Percentiles rank a stretch among this genome's conserved stretches.
These are phyloP conservation scores for Saimiri boliviensis DNA, from an alignment of 2,113 vertebrate genomes.

Conservation along the genomic window DNA sequence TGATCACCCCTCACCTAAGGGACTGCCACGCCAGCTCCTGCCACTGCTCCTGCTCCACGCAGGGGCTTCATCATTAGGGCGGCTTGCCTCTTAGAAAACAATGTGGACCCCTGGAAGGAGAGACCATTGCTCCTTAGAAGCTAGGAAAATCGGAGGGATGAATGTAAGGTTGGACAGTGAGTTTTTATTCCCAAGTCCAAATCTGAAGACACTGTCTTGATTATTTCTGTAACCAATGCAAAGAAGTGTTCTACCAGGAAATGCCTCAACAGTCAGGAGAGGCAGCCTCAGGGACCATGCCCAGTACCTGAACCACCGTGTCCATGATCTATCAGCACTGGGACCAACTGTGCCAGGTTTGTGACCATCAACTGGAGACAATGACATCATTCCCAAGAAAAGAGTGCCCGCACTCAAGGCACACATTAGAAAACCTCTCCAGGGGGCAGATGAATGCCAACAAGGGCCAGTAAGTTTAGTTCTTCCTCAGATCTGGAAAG, in stretches of 20 bases:
- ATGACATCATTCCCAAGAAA: background rate
- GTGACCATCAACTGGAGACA: background rate
- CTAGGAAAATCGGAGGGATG: background rate
- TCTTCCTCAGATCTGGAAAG: background rate
- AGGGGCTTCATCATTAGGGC: background rate
- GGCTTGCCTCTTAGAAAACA: background rate
- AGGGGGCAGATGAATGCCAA: accelerated
- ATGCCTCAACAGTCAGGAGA: background rate
- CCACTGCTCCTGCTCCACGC: background rate
- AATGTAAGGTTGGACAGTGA: background rate
- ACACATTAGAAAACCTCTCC: accelerated
- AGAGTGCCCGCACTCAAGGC: background rate
- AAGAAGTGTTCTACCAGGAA: background rate
- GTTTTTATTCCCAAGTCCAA: background rate
- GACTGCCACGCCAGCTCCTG: background rate
- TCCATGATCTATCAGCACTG: background rate
- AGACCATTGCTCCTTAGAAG: background rate
- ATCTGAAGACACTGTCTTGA: background rate
- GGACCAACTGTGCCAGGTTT: background rate
- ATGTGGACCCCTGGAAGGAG: background rate
- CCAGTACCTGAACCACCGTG: background rate
- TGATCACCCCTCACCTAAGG: accelerated
- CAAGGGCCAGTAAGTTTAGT: accelerated
- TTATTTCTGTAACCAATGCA: background rate
- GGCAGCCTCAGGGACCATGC: background rate